phyloP scores from a whole-genome alignment of 1,140 invertebrate genomes.

The Tetraneura akinire region DNA sequence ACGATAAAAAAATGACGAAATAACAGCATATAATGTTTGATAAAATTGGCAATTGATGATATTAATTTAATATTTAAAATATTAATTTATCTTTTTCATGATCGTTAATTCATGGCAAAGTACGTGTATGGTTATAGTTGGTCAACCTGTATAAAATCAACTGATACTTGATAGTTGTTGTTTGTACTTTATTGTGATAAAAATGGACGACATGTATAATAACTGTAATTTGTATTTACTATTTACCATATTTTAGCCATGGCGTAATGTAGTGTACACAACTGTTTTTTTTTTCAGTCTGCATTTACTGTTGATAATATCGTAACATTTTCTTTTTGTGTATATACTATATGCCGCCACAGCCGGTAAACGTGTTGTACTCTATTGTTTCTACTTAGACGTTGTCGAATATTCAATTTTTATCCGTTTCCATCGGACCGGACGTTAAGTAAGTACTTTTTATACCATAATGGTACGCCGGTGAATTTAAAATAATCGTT shows the following conservation, averaged over 20 bases:
- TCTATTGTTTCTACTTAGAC: not conserved
- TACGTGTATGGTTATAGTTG: not conserved
- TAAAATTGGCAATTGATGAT: no score
- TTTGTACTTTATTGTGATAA: no score
- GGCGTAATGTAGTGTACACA: not conserved
- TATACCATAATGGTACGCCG: no score
- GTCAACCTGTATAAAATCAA: not conserved
- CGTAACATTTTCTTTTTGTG: not conserved
- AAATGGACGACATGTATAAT: not conserved
- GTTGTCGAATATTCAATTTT: constrained; percentile 8
- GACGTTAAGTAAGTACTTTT: constrained; percentile 23
- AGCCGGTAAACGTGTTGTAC: not conserved
- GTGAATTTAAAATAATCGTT: no score
- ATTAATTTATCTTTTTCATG: no score
- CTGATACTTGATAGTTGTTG: constrained; percentile 15
- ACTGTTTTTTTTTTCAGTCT: not conserved
- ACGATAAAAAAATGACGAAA: no score
- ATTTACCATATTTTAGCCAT: no score
- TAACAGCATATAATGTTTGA: no score
- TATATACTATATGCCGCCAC: not conserved
- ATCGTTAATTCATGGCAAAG: no score
- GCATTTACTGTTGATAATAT: not conserved
- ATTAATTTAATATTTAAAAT: no score
- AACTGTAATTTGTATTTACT: no score
- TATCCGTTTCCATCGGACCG: constrained; percentile 42